phyloP scores from a whole-genome alignment of 2,888 invertebrate species.

The Tetranychus truncatus region DNA sequence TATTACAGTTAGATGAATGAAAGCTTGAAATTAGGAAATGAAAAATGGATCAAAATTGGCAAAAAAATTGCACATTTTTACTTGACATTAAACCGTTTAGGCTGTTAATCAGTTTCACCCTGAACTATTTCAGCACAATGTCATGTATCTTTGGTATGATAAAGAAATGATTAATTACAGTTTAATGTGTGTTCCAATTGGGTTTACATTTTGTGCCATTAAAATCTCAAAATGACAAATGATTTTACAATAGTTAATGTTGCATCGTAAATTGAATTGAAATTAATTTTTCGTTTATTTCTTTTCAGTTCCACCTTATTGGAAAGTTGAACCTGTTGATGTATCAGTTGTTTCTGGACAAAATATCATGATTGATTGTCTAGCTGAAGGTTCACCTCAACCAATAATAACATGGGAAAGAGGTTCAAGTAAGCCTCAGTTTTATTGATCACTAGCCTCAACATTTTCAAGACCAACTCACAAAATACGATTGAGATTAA shows the following conservation, averaged over 20 bases:
- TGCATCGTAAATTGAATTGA: neutral
- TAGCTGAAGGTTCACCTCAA: conserved; percentile 27
- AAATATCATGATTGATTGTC: conserved; percentile 26
- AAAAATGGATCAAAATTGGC: no score
- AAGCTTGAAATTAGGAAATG: no score
- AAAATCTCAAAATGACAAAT: no score
- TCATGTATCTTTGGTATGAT: no score
- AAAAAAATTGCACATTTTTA: no score
- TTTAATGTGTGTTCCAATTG: no score
- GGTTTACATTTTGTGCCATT: no score
- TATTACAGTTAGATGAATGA: no score
- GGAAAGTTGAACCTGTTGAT: conserved; percentile 29
- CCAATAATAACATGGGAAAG: conserved; percentile 27
- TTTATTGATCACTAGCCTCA: neutral
- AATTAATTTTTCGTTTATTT: neutral
- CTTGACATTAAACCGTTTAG: no score
- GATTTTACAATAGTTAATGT: neutral
- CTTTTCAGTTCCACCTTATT: conserved; percentile 27
- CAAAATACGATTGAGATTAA: neutral
- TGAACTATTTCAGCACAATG: no score
- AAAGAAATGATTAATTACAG: no score
- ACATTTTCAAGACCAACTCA: neutral
- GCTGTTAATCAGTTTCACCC: no score
- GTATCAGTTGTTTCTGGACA: conserved; percentile 28
- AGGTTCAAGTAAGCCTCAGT: conserved; percentile 9